Percentiles rank a stretch among this genome's conserved stretches.
phyloP scores from a whole-genome alignment of 64 coral and sea anemone genomes.

The Cladopsammia gracilis region DNA sequence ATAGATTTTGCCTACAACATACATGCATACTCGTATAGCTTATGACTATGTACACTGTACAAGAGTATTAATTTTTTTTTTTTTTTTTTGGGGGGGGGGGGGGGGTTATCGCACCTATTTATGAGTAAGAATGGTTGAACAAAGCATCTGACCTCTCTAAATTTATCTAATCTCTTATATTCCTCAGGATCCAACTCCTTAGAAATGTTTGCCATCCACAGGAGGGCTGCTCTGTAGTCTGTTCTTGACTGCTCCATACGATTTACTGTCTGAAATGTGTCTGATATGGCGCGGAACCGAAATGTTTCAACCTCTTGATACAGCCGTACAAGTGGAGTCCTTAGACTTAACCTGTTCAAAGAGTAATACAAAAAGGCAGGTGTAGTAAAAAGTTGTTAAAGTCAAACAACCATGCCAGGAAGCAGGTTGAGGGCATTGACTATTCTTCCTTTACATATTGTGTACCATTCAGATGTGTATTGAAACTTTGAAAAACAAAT shows the following conservation, averaged over 20 bases:
- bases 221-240: slow-evolving; percentile 91
- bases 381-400: neutral
- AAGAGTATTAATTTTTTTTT: too few species aligned
- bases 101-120: neutral
- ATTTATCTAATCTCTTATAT: slow-evolving; percentile 96
- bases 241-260: slow-evolving; percentile 93
- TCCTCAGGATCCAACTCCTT: slow-evolving; percentile 98
- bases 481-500: too few species aligned
- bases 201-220: slow-evolving; percentile 99
- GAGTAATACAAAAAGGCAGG: neutral
- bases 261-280: slow-evolving; percentile 85
- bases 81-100: too few species aligned
- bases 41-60: too few species aligned
- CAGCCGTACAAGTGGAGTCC: slow-evolving; percentile 92
- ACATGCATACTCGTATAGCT: too few species aligned
- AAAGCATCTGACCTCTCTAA: slow-evolving; percentile 84
- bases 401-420: neutral
- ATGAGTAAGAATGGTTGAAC: neutral
- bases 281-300: slow-evolving; percentile 90
- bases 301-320: slow-evolving; percentile 99
- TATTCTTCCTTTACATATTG: too few species aligned
- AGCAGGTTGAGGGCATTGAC: too few species aligned
- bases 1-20: too few species aligned
- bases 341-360: slow-evolving; percentile 77
- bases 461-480: too few species aligned